Evolutionary conservation across 2,888 invertebrate species (phyloP), one percentile per base, ranked within the genome.

Genomic region (Parascotia fuliginaria): DNA sequence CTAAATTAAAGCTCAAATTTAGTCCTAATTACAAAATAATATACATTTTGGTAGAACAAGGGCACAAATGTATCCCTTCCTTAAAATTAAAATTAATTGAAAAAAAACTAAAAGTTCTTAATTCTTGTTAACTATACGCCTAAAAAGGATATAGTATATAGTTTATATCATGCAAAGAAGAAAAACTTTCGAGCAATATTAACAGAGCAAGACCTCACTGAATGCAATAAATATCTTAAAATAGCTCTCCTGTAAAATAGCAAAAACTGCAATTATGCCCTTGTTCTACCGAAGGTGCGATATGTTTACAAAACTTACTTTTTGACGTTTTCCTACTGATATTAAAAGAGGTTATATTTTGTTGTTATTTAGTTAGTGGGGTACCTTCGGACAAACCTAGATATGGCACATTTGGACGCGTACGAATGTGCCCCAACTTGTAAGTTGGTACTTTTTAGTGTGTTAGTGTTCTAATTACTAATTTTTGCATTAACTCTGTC

Each of bases 251-350:
- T 59, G 55, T 45, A 55, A 55, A 59, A 59, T 59, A 16, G 22
- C 41, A 47, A 55, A 53, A 54, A 43, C 32, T 39, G 55, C 49
- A 57, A 39, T 57, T 57, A 24, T 38, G 48, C 39, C 56, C 45
- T 54, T 49, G 49, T 56, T 42, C 40, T 53, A 60, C 54, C 56
- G 32, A 55, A 48, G 49, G 56, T 52, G 52, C 52, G 55, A 55
- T 42, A 41, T 37, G 3, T 19, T 19, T 19, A n/a, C n/a, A n/a
- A n/a, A n/a, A n/a, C n/a, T n/a, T n/a, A n/a, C n/a, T n/a, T n/a
- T n/a, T n/a, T n/a, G n/a, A n/a, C n/a, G n/a, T n/a, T n/a, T n/a
- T n/a, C n/a, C n/a, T n/a, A n/a, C n/a, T n/a, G n/a, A n/a, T n/a
- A n/a, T n/a, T n/a, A n/a, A n/a, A n/a, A n/a, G n/a, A n/a, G n/a